Evolutionary conservation across 1,140 invertebrate genomes (phyloP), one percentile per base, ranked within the genome.

Genomic region (Aphidius gifuensis): DNA sequence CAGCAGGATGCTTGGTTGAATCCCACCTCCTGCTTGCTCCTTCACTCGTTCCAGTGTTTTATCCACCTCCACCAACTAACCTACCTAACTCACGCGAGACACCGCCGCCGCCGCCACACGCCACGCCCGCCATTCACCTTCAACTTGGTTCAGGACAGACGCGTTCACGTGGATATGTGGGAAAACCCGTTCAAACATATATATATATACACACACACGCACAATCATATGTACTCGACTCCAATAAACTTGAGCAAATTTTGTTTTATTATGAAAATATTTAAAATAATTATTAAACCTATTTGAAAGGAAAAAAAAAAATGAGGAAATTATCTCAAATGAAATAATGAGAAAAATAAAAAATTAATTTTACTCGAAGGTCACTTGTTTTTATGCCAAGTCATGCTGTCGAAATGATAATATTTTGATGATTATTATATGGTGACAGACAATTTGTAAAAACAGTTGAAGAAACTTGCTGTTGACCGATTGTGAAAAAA

Each of bases 71-170:
- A 32, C 23, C 23, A 32, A 32, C 23, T 32, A 32, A 32, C 23
- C 23, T 32, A 32, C 23, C 23, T 32, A 32, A 32, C 23, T 32
- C 23, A 32, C 23, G 23, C 23, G 23, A 32, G 23, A 32, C 23
- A 32, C 4, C 4, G 23, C 0, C 23, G 23, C 23, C 23, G 23
- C 23, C n/a, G 48, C 55, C 46, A 16, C 57, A 57, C 49, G 75
- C 75, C 75, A 74, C 73, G 71, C 75, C 74, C 73, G 73, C 72
- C 74, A 75, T 77, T 75, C 75, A 76, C 75, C 75, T 77, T 76
- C 74, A 75, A 77, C 73, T 74, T 73, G 74, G 65, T 69, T 65
- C 54, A 62, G 40, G 38, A 56, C 47, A 48, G 55, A 62, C 61
- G 61, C 45, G 9, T 43, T 55, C 40, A 55, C 58, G 64, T 64